Evolutionary conservation across 2,113 vertebrate genomes (phyloP), one percentile per base, ranked within the genome.

Genomic region (Brienomyrus brachyistius): DNA sequence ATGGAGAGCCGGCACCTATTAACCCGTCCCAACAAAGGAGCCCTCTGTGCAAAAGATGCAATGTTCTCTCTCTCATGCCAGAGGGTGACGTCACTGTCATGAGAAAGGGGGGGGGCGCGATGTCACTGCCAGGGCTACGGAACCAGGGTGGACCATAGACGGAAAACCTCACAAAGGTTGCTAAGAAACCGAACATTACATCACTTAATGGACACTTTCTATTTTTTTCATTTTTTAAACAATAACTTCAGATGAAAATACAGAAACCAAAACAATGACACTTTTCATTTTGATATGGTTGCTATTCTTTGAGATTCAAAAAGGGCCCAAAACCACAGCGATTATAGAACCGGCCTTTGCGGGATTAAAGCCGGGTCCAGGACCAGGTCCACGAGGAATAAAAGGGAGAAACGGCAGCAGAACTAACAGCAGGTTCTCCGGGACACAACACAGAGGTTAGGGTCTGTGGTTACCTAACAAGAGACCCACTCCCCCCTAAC

Each of bases 31-130:
- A 74, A 56, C 27, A 54, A 51, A 52, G 35, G 35, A 47, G 31
- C 19, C 74, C 70, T 82, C 74, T 82, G 51, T 89, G n/a, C 27
- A 27, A 40, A 47, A 45, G 11, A 74, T 88, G 62, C 13, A 70
- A 51, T 8, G 45, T 48, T 17, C 45, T 27, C 87, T 47, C 17
- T 17, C 27, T 48, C 59, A 31, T 45, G 21, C 9, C 45, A 35
- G 31, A 51, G 70, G 48, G 88, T 83, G 88, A 83, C 51, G 51
- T 83, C 88, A 89, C n/a, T n/a, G 31, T 31, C 47, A 21, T 31
- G 23, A 27, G 47, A 17, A 62, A 31, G 5, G 27, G 17, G 47
- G 43, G 31, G 40, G 40, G 40, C 40, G 40, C 40, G 50, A 31
- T 50, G 51, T 86, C 45, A 86, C 74, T 56, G 88, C 70, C 74